Evolutionary conservation across 1,140 invertebrate genomes (phyloP).

Genomic region (Pseudomyrmex flavicornis): DNA sequence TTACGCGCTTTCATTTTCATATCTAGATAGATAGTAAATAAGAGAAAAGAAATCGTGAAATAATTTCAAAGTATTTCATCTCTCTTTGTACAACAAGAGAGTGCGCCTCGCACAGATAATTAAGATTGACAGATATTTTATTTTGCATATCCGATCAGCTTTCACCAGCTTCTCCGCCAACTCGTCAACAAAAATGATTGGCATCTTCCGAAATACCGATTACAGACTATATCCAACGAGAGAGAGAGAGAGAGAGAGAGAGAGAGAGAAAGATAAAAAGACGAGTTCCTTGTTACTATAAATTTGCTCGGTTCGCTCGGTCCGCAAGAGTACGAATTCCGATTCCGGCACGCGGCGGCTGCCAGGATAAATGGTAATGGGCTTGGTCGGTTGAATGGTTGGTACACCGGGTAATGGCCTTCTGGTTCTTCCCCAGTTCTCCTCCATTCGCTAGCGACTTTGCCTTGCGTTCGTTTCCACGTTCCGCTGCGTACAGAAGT

Average conservation of each 20-base stretch:
- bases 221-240: constrained; percentile 5
- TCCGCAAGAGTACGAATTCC: constrained; percentile 73
- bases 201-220: constrained; percentile 26
- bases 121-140: constrained; percentile 11
- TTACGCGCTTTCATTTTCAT: too few relatives aligned
- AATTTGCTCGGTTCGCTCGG: constrained; percentile 61
- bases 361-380: constrained; percentile 75
- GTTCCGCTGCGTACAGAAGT: constrained; percentile 24
- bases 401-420: constrained; percentile 71
- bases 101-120: background rate
- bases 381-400: constrained; percentile 67
- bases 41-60: too few relatives aligned
- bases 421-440: constrained; percentile 56
- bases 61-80: background rate
- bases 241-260: background rate
- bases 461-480: constrained; percentile 43
- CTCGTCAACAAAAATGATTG: constrained; percentile 26
- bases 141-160: background rate
- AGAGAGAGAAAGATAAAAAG: too few relatives aligned
- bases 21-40: too few relatives aligned
- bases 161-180: constrained; percentile 27
- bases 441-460: constrained; percentile 13
- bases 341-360: constrained; percentile 69
- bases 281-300: constrained; percentile 69
- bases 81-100: background rate